These are phyloP conservation scores for Venusia cambrica DNA, from an alignment of 2,888 invertebrate genomes.

Conservation along the genomic window DNA sequence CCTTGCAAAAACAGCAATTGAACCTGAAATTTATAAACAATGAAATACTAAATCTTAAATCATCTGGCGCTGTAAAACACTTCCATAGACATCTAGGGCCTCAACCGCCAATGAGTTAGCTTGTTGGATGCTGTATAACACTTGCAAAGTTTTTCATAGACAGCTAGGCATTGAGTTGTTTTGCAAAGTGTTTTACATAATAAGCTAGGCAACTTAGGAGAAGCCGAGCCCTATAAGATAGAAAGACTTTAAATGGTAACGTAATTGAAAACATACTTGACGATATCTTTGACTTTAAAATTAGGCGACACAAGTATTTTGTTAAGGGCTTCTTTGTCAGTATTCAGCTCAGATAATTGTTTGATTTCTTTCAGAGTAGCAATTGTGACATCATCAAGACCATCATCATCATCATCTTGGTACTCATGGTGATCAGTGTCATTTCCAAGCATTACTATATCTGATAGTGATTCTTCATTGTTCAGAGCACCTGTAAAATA, in stretches of 20 bases:
- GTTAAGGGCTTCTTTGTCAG: conserved; percentile 49
- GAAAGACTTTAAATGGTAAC: no score
- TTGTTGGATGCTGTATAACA: no score
- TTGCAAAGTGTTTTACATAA: no score
- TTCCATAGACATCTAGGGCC: no score
- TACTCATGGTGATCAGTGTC: conserved; percentile 32
- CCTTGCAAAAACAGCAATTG: conserved; percentile 56
- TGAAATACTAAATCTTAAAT: no score
- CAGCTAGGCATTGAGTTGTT: no score
- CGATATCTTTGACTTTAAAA: conserved; percentile 65
- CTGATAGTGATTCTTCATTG: conserved; percentile 42
- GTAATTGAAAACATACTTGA: conserved; percentile 48
- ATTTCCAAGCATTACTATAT: conserved; percentile 39
- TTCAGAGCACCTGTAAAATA: conserved; percentile 47
- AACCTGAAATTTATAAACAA: conserved; percentile 52
- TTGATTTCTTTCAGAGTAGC: conserved; percentile 55
- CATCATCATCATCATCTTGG: conserved; percentile 32
- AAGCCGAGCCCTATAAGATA: no score
- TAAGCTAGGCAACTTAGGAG: no score
- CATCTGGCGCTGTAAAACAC: no score
- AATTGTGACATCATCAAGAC: conserved; percentile 54
- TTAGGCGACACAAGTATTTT: conserved; percentile 51
- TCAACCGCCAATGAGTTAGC: no score
- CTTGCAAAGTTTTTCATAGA: no score
- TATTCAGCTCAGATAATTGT: conserved; percentile 42